Evolutionary conservation across 2,113 vertebrate species (phyloP), one percentile per base, ranked within the genome.

Genomic region (Lepisosteus osseus): DNA sequence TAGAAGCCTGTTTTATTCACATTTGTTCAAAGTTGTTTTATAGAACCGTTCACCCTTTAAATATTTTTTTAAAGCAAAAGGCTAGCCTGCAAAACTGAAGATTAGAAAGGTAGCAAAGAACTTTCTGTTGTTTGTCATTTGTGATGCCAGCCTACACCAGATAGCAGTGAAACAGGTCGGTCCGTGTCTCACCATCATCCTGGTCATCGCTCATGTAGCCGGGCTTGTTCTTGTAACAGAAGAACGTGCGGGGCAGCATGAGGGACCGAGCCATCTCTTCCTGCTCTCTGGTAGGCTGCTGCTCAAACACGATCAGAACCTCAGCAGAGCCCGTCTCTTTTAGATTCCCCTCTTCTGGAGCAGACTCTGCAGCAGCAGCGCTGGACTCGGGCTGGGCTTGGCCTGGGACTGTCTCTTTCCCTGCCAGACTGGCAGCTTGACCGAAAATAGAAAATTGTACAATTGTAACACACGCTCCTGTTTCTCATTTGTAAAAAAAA

Each of bases 201-300:
- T 90, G 82, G 54, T 94, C 92, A 0, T 96, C 95, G 7, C 95
- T 97, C 79, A 85, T 55, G 11, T 99, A 99, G 79, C 92, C 95
- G 6, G 94, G 93, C 55, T 92, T 91, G 47, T 94, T 97, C 86
- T 98, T 93, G 82, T 98, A 99, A 77, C 95, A 96, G 88, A 98
- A 99, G 83, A 99, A 99, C 0, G 95, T 96, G 69, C 87, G 85
- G 11, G 97, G 97, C 40, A 99, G 92, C 79, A 87, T 84, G 5
- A 99, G 94, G 45, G 85, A 75, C 61, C 76, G 87, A 73, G 97
- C 95, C 0, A 99, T 88, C 73, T 86, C 90, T 68, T 81, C 93
- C 72, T 98, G 97, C 59, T 95, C 94, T 77, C 87, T 78, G 1
- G 94, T 97, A 1, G 97, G 95, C n/a, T 86, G 93, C 47, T 89